Evolutionary conservation across 2,888 invertebrate species (phyloP).

Genomic region (Dicyrtoma fusca): DNA sequence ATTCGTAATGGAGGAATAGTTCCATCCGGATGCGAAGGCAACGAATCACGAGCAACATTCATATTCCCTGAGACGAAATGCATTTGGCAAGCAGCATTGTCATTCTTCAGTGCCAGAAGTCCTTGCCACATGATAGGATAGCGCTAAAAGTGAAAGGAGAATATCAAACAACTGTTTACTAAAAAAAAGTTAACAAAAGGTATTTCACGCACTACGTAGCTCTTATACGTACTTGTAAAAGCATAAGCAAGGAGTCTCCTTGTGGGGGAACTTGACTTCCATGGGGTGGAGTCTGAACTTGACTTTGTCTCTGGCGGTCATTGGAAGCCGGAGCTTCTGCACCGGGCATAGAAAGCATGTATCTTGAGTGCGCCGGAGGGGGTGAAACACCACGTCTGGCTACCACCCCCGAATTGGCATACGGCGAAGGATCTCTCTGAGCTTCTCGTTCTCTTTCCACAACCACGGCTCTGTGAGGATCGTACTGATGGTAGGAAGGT

Average conservation of each 20-base stretch:
- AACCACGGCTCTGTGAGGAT: constrained; percentile 39
- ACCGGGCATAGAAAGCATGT: constrained; percentile 60
- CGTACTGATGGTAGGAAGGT: constrained; percentile 27
- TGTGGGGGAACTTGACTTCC: constrained; percentile 79
- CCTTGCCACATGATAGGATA: constrained; percentile 99
- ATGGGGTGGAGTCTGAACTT: constrained; percentile 68
- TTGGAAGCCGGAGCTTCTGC: constrained; percentile 62
- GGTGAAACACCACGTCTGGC: constrained; percentile 56
- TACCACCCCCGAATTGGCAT: constrained; percentile 29
- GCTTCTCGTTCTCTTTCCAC: constrained; percentile 42
- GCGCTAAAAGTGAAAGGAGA: constrained; percentile 66
- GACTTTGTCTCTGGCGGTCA: constrained; percentile 39
- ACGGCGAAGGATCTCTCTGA: constrained; percentile 44
- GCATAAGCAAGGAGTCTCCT: constrained; percentile 78
- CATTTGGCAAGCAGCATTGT: constrained; percentile 97
- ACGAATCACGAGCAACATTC: constrained; percentile 81
- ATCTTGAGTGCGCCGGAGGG: constrained; percentile 58
- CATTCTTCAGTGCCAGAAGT: constrained; percentile 89
- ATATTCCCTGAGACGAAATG: constrained; percentile 96
- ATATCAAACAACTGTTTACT: neutral
- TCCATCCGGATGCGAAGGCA: constrained; percentile 82
- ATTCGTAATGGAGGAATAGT: constrained; percentile 81
- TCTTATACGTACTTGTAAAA: constrained; percentile 66
- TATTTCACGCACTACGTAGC: neutral
- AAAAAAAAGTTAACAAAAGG: neutral